Evolutionary conservation across 2,888 invertebrate species (phyloP).

Genomic region (Neoscelio sp.): DNA sequence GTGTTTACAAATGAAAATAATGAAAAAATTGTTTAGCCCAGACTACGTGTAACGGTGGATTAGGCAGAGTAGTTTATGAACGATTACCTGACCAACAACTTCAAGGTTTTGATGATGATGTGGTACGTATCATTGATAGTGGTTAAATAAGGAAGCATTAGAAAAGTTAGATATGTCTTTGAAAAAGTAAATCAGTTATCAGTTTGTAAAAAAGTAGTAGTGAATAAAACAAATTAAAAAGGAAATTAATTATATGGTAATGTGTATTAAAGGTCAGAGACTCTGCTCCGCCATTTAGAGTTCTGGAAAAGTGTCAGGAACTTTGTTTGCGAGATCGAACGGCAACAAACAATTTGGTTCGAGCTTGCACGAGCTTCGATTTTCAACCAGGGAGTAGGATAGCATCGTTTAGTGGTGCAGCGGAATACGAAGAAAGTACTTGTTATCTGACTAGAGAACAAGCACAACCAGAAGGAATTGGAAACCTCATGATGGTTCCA

Average conservation of each 20-base stretch:
- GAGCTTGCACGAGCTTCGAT: conserved; percentile 94
- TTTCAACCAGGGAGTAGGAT: conserved; percentile 95
- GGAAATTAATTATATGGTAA: not conserved
- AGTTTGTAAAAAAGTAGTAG: too few relatives aligned
- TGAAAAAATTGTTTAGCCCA: conserved; percentile 86
- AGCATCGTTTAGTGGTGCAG: conserved; percentile 90
- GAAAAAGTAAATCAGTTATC: too few relatives aligned
- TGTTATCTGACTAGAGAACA: conserved; percentile 94
- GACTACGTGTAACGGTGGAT: conserved; percentile 95
- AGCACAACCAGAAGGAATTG: conserved; percentile 94
- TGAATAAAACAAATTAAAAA: too few relatives aligned
- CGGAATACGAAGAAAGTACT: conserved; percentile 94
- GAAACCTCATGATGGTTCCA: conserved; percentile 93
- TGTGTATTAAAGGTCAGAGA: conserved; percentile 86
- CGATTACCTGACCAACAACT: conserved; percentile 94
- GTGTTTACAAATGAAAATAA: conserved; percentile 28
- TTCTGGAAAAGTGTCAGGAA: conserved; percentile 95
- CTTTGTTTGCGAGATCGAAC: conserved; percentile 92
- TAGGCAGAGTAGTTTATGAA: conserved; percentile 95
- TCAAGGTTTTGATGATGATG: conserved; percentile 95
- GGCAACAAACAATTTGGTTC: conserved; percentile 91
- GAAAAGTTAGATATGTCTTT: not conserved
- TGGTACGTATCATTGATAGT: too few relatives aligned
- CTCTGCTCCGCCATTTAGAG: conserved; percentile 93
- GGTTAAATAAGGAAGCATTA: not conserved